Percentiles rank a stretch among this genome's conserved stretches.
These are phyloP conservation scores for Camelus bactrianus DNA, from an alignment of 2,113 vertebrate genomes.

Conservation along the genomic window DNA sequence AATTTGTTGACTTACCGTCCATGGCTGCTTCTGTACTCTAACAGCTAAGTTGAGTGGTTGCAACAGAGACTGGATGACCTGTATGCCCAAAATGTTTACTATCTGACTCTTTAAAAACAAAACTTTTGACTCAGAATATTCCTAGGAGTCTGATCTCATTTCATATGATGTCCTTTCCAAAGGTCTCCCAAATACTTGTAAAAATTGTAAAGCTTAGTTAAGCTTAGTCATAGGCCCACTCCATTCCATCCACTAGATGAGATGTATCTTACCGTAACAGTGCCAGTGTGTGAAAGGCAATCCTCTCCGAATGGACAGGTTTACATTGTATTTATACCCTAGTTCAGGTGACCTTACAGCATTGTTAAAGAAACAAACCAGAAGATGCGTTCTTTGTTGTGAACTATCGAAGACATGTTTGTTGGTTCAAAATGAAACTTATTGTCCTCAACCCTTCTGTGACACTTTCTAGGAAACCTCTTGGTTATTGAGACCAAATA, in stretches of 20 bases:
- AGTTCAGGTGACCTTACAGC: not conserved
- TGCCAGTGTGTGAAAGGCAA: not conserved
- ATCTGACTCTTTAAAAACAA: not conserved
- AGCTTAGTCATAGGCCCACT: not conserved
- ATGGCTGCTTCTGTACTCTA: not conserved
- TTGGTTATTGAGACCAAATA: constrained; percentile 14
- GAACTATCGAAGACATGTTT: not conserved
- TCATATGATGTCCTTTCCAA: not conserved
- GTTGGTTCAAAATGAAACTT: constrained; percentile 11
- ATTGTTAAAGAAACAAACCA: constrained; percentile 3
- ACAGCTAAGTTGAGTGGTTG: not conserved
- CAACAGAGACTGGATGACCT: not conserved
- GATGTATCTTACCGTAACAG: not conserved
- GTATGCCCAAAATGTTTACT: not conserved
- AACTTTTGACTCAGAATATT: not conserved
- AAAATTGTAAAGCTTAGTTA: not conserved
- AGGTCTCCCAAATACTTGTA: not conserved
- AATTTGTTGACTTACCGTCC: not conserved
- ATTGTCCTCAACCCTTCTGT: not conserved
- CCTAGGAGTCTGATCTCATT: not conserved
- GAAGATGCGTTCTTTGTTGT: not conserved
- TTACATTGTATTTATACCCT: not conserved
- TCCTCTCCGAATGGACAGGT: not conserved
- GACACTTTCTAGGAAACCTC: not conserved
- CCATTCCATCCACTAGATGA: not conserved